Evolutionary conservation across 1,140 invertebrate species (phyloP), one percentile per base, ranked within the genome.

Genomic region (Bombus sibiricus): DNA sequence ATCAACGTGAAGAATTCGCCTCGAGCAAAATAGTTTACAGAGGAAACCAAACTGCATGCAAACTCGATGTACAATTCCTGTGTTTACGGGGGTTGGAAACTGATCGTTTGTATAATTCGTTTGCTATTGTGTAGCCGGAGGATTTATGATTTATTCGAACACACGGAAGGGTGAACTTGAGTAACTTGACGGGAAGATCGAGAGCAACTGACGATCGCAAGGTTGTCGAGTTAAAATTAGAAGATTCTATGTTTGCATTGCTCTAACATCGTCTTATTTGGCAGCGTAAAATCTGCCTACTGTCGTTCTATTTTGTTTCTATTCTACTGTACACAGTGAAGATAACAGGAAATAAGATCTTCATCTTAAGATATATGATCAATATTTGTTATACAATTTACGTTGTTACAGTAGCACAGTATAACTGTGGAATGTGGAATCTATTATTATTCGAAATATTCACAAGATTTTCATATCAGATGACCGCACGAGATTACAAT

Each of bases 1-100:
- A 72, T 75, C 64, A 47, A 77, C 43, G 57, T 12, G 66, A 64
- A 78, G 80, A 81, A 83, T 82, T 78, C 25, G 64, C 43, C 41
- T 53, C 34, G 18, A 64, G 81, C 59, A 66, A 83, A 83, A 83
- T 76, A 83, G 72, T 76, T 83, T 34, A 28, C 59, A 59, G 32
- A 41, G 57, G 39, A 66, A 82, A 68, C 73, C 43, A 6, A 83
- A 59, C 74, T 76, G 12, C 12, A 25, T 18, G 28, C 34, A 37
- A 39, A 76, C 47, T 59, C 34, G 74, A 37, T 37, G 9, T 22
- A 34, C 34, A 22, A 59, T 76, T 37, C 74, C 34, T 28, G 18
- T 59, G 53, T 76, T 76, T 57, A 76, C 74, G 6, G 32, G 10
- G 34, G 2, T 22, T 34, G 34, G 22, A 57, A 53, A 57, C 34